Base-by-base conservation (phyloP, 2,888 invertebrate genomes). In the Augiades crinisus region DNA sequence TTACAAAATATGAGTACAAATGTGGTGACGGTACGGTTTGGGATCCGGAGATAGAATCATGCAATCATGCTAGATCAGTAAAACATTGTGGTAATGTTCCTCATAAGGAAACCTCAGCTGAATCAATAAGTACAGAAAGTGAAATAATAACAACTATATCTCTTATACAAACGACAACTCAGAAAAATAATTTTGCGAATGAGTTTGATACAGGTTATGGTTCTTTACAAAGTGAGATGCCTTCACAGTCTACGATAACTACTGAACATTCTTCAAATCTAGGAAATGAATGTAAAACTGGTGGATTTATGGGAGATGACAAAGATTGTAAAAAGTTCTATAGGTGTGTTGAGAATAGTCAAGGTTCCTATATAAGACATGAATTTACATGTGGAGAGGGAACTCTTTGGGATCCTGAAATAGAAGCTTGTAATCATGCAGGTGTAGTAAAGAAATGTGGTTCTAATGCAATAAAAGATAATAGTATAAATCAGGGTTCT, bases 271-370 rank as follows among this genome's bases (percentile, higher is more conserved):
- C 50, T 37, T 61, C 40, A 24, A 16, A 38, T 24, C 59, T 24
- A 19, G 44, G 51, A 5, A 58, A 53, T 38, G 24, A 41, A 36
- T 65, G 64, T 51, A 31, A 54, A 47, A 33, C 31, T 10, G 24
- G 40, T 40, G 63, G 94, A 17, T 95, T 93, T 68, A 91, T 91
- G 65, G 90, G 92, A 64, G 77, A 75, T 57, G 53, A 59, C 53
- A 62, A 77, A 12, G 88, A 94, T 61, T 94, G 94, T 64, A 91
- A 86, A 58, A 93, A 92, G 70, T 94, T 94, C 76, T 93, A 93
- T 61, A 87, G 94, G 62, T 94, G 94, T 67, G 93, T 94, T 0
- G 80, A 84, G 56, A 82, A 85, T 58, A 87, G 86, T 19, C 74
- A 75, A 37, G 81, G 83, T 36, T 77, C 79, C 12, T 91, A 73